Evolutionary conservation across 1,140 invertebrate genomes (phyloP).

Genomic region (Lamellibrachia luymesi): DNA sequence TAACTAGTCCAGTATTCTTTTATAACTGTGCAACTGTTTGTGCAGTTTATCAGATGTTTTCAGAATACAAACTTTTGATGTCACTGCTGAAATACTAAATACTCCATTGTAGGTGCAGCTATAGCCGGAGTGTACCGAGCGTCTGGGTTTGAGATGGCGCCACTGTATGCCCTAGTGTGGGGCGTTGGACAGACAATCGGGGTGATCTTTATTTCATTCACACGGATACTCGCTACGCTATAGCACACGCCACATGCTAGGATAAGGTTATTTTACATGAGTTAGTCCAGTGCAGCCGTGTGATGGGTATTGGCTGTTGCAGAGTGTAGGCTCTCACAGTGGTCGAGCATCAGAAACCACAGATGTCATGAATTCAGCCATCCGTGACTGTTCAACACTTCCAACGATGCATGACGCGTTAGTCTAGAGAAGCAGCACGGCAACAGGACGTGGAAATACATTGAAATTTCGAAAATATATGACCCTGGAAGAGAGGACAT

Average conservation of each 20-base stretch:
- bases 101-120: conserved; percentile 66
- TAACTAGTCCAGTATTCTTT: too few species aligned
- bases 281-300: neutral
- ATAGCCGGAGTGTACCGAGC: conserved; percentile 89
- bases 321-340: neutral
- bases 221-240: conserved; percentile 86
- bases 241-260: conserved; percentile 44
- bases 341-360: neutral
- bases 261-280: neutral
- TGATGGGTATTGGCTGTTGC: neutral
- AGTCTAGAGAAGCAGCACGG: neutral
- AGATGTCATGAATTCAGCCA: neutral
- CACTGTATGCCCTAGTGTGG: conserved; percentile 87
- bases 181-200: conserved; percentile 89
- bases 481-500: neutral
- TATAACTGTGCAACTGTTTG: too few species aligned
- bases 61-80: neutral
- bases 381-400: neutral
- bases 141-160: conserved; percentile 81
- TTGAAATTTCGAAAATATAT: too few species aligned
- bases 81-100: neutral
- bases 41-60: too few species aligned
- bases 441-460: neutral
- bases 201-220: conserved; percentile 84
- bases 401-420: neutral